Percentiles rank a stretch among this genome's conserved stretches.
These are phyloP conservation scores for Colius striatus DNA, from an alignment of 2,113 vertebrate genomes.

Conservation along the genomic window DNA sequence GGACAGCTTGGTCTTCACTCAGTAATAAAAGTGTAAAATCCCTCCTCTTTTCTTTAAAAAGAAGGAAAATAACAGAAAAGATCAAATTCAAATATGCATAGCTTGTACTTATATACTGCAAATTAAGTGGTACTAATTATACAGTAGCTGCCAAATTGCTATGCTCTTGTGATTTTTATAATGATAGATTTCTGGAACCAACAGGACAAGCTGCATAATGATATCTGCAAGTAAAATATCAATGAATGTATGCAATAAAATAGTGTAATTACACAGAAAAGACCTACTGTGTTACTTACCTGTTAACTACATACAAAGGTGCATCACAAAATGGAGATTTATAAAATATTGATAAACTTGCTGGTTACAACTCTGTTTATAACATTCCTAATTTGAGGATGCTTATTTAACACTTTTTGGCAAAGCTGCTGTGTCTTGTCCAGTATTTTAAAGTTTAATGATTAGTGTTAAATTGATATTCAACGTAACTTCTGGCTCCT, in stretches of 20 bases:
- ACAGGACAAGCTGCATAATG: neutral
- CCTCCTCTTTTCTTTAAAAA: neutral
- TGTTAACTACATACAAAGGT: neutral
- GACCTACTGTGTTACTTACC: neutral
- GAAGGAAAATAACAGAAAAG: neutral
- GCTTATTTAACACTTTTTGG: neutral
- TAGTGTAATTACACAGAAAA: neutral
- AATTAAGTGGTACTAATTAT: slow-evolving; percentile 29
- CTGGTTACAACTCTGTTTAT: neutral
- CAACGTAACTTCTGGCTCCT: neutral
- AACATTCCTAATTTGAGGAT: neutral
- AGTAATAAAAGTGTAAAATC: neutral
- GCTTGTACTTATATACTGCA: neutral
- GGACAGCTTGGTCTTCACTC: neutral
- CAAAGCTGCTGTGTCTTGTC: neutral
- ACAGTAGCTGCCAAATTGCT: slow-evolving; percentile 4
- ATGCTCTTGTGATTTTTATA: neutral
- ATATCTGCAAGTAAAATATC: neutral
- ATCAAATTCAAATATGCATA: slow-evolving; percentile 4
- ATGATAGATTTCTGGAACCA: slow-evolving; percentile 42
- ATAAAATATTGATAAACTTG: neutral
- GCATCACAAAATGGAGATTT: neutral
- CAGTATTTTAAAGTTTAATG: neutral
- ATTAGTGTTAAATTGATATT: neutral
- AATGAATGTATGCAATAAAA: neutral